Evolutionary conservation across 92 coral and sea anemone species (phyloP), one percentile per base, ranked within the genome.

Genomic region (Muricea muricata): DNA sequence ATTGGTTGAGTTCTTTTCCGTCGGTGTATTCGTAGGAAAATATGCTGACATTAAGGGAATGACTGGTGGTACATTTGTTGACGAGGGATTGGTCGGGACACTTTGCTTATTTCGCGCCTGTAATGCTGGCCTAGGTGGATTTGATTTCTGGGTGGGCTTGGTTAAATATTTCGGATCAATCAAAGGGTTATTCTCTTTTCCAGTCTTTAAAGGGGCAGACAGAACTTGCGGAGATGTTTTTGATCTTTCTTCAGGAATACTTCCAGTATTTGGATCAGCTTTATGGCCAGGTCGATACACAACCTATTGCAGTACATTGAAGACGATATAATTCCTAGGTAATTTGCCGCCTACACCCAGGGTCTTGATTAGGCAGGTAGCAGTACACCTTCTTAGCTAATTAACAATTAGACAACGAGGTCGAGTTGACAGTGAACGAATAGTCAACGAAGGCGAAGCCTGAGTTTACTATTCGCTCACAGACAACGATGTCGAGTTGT

Each of bases 21-120:
- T 45, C 23, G 65, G 75, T 14, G 67, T 33, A 26, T 54, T 71
- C 15, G 78, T 67, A 10, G 98, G 98, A 61, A 95, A 95, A 57
- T 95, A 95, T 18, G 98, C 95, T 30, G 98, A 95, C 98, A 95
- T 93, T 13, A 95, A 90, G 9, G 97, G 98, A 57, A 93, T 78
- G 30, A 78, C 90, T 4, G 84, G 76, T 61, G 86, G 72, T 74
- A 52, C 71, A 9, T 82, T 58, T 7, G 68, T 52, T 4, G 83
- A 78, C 47, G 75, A 82, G 10, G 90, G 81, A 42, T 65, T 54
- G 20, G 40, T 80, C 42, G 47, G 83, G 45, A 67, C 41, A 78
- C 35, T 35, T 79, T 39, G 67, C 54, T 76, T 75, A 69, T 63
- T 73, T 73, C 47, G 65, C 15, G 65, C 31, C 31, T 75, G 80